Evolutionary conservation across 2,797 vertebrate species (phyloP), one percentile per base, ranked within the genome.

Genomic region (Tokudaia tokunoshimensis): DNA sequence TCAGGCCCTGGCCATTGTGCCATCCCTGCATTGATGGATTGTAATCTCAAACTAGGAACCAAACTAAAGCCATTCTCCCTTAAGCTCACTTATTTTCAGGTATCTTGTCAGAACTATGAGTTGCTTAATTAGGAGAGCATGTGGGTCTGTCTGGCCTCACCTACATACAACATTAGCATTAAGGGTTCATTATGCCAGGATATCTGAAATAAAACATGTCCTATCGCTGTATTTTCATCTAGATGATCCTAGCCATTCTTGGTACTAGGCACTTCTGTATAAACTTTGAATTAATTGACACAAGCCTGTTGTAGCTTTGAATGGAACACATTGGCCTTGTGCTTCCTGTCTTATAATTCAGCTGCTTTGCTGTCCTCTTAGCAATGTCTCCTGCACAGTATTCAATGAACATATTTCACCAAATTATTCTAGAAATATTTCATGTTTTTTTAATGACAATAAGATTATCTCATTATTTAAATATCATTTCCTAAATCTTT

Each of bases 401-500:
- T 52, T 86, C 61, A n/a, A n/a, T n/a, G n/a, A n/a, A n/a, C n/a
- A n/a, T 57, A 12, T 94, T 59, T 88, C 12, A 19, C 44, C 4
- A 52, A 34, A 74, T 91, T 94, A 85, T 85, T 84, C 84, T 74
- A 52, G 57, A 52, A 31, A 15, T 65, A 50, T 57, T 72, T 72
- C 79, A 50, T 81, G 31, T 12, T 59, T 91, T 81, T 44, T 50
- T 12, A 84, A 59, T 72, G 72, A 80, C 47, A 92, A 55, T 95
- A 92, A 86, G 86, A 61, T 80, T 63, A 50, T 75, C 31, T 94
- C 41, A 44, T 96, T 93, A 44, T 55, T 72, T 84, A 91, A 94
- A 89, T 85, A 83, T 80, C 8, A 59, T 89, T 94, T 94, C 88
- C 63, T 74, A 67, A 89, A 92, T 92, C 55, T 92, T 95, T 37